Base-by-base conservation (phyloP, 2,888 invertebrate species). In the Drosophila melanosoma region DNA sequence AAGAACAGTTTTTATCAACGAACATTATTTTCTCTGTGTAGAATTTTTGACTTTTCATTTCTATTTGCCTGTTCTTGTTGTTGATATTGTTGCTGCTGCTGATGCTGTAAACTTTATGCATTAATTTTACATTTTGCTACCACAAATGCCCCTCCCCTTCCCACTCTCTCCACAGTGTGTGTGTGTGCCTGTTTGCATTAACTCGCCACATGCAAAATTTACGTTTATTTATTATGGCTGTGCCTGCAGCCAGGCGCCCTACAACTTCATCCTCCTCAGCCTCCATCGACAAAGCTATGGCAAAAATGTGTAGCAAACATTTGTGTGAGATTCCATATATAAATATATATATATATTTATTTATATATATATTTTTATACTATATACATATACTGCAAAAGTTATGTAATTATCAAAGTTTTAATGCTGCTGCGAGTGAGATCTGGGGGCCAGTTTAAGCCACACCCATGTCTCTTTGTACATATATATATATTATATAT, bases 341-440 rank as follows among this genome's bases (percentile, higher is more conserved):
- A 40, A 29, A 42, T 48, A 29, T 52, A 61, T 52, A 49, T 63
- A 51, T 38, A 67, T 48, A 40, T 29, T 45, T 26, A 63, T 52
- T 8, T 6, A 63, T 59, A 29, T 45, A 56, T 49, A 49, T 42
- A 42, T n/a, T 5, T 20, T 7, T 45, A 15, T 15, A 45, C 40
- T n/a, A 40, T n/a, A 45, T 45, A 20, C 10, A 40, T 33, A 61
- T 76, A 56, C 69, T 57, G 69, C 67, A 76, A 86, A 87, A 87
- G 87, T 87, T 87, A 87, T 89, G 89, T 87, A 87, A 87, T 87
- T 87, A 87, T 87, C 89, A 87, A 87, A 87, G 87, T 86, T 86
- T 84, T 89, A 87, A 89, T 86, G 89, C 84, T 76, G 67, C 87
- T 74, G 61, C 68, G 61, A 36, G 53, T 29, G 66, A 53, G 72